Conservation (phyloP, 2,888 invertebrate genomes). For the Apotomis betuletana region DNA sequence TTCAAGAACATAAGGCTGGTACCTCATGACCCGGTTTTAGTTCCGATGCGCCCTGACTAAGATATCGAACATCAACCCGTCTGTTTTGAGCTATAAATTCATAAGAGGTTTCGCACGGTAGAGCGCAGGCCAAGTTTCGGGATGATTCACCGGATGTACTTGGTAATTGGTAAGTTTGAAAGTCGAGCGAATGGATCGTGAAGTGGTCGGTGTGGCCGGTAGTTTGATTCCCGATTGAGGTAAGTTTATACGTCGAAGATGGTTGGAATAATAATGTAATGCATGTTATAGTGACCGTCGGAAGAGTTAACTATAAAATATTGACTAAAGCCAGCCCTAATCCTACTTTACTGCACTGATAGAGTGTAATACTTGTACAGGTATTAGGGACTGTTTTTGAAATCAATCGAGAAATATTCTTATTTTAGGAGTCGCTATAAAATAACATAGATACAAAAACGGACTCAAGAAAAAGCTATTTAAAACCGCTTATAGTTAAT, state of each 20-base stretch:
- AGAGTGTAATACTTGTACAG: too few relatives aligned
- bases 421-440: too few relatives aligned
- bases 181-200: constrained; percentile 27
- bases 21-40: not conserved
- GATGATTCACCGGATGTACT: constrained; percentile 32
- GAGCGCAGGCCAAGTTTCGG: constrained; percentile 29
- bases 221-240: constrained; percentile 27
- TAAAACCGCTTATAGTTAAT: too few relatives aligned
- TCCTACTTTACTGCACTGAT: too few relatives aligned
- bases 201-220: constrained; percentile 29
- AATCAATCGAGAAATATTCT: too few relatives aligned
- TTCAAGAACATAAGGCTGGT: constrained; percentile 3
- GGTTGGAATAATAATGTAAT: not conserved
- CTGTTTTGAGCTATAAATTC: constrained; percentile 67
- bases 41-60: not conserved
- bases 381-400: too few relatives aligned
- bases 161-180: constrained; percentile 29
- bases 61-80: constrained; percentile 66
- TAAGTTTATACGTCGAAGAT: constrained; percentile 13
- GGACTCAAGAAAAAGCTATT: too few relatives aligned
- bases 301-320: not conserved
- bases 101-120: constrained; percentile 50
- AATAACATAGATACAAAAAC: too few relatives aligned
- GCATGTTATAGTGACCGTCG: not conserved
- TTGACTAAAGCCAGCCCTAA: too few relatives aligned